Conservation (phyloP, 2,113 vertebrate species). For the Emydura subglobosa region DNA sequence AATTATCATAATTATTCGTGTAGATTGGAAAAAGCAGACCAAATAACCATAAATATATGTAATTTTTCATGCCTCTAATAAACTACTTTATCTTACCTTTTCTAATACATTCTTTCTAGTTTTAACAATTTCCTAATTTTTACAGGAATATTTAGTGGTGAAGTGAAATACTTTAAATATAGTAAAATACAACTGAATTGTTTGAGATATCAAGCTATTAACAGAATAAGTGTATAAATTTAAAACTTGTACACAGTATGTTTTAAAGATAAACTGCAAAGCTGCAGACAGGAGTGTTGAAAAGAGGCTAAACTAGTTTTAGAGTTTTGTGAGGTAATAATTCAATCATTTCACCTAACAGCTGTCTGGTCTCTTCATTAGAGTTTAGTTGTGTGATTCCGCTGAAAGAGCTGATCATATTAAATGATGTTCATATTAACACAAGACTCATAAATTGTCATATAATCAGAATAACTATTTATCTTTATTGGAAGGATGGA, state of each 20-base stretch:
- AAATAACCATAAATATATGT: neutral
- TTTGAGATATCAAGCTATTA: neutral
- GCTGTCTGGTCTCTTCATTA: neutral
- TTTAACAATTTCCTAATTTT: constrained; percentile 1
- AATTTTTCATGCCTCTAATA: neutral
- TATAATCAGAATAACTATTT: neutral
- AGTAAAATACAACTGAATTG: neutral
- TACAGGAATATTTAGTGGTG: neutral
- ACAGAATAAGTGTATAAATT: neutral
- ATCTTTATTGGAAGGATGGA: neutral
- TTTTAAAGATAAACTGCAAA: neutral
- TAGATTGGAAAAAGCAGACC: neutral
- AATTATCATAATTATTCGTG: neutral
- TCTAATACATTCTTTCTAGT: neutral
- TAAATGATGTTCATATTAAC: neutral
- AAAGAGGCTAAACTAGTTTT: neutral
- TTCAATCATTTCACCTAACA: neutral
- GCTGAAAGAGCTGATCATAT: neutral
- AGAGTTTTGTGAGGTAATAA: neutral
- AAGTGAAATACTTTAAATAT: neutral
- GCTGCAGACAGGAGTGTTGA: neutral
- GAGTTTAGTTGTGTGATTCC: neutral
- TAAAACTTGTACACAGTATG: neutral
- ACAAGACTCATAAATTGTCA: neutral
- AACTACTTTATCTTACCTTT: neutral